phyloP scores from a whole-genome alignment of 2,113 vertebrate genomes.

The Chionodraco myersi region DNA sequence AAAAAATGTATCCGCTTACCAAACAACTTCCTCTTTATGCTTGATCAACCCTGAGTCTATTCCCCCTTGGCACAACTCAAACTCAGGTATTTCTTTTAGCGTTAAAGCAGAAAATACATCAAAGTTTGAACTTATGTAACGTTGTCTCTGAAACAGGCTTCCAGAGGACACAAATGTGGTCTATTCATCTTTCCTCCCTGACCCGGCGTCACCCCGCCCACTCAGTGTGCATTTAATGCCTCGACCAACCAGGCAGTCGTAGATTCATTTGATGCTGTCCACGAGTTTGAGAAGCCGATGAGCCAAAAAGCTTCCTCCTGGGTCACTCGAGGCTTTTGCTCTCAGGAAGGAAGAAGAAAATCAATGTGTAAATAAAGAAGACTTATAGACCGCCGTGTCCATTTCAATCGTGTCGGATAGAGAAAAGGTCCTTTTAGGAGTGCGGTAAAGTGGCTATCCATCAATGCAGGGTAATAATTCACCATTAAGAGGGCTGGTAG shows the following conservation, averaged over 20 bases:
- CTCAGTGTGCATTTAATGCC: constrained; percentile 1
- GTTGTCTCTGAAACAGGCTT: not conserved
- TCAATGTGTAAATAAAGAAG: constrained; percentile 53
- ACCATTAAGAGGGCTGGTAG: constrained; percentile 16
- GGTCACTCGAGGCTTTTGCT: not conserved
- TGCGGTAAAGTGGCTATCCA: constrained; percentile 19
- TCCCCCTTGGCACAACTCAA: not conserved
- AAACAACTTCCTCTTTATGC: constrained; percentile 30
- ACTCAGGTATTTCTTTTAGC: not conserved
- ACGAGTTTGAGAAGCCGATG: constrained; percentile 13
- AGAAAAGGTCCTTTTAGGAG: constrained; percentile 20
- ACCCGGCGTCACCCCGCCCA: constrained; percentile 13
- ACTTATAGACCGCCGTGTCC: constrained; percentile 6
- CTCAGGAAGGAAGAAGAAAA: constrained; percentile 43
- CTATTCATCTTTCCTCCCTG: constrained; percentile 30
- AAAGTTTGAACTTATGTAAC: constrained; percentile 17
- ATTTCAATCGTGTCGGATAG: constrained; percentile 10
- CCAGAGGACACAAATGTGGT: constrained; percentile 24
- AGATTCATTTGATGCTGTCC: constrained; percentile 21
- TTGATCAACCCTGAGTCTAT: constrained; percentile 21
- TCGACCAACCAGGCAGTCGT: constrained; percentile 10
- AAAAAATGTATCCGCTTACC: constrained; percentile 19
- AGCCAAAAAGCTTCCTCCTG: constrained; percentile 23
- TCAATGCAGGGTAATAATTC: constrained; percentile 15
- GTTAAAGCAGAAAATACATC: constrained; percentile 20